Evolutionary conservation across 2,888 invertebrate species (phyloP), one percentile per base, ranked within the genome.

Genomic region (Trissonchulus sp.): DNA sequence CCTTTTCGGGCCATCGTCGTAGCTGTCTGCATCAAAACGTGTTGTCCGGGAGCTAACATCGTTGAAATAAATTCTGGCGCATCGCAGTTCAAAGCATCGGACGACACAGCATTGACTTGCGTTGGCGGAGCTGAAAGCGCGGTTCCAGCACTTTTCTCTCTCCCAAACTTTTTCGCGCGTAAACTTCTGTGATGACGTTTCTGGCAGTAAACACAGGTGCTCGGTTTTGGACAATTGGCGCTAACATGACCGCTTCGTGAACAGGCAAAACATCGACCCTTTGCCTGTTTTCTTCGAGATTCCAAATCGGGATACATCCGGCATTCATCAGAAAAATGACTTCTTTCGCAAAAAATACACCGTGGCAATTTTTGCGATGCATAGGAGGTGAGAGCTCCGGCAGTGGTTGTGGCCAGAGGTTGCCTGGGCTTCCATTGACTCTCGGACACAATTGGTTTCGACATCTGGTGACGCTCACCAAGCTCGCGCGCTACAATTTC

Each of bases 301-400:
- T 34, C 37, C 15, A 69, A n/a, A 69, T 69, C 71, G 35, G 71
- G 35, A 34, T 31, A 69, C 28, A 8, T 2, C n/a, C 36, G 23
- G n/a, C 71, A 69, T 34, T 69, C 36, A 36, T 69, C 71, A 18
- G 71, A 35, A 69, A 69, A 69, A 36, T 69, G 71, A 36, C 71
- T 37, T 33, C n/a, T 37, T 8, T 37, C 15, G n/a, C 71, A 69
- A 36, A 69, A 34, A 3, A 28, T 23, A 36, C 71, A 69, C n/a
- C 35, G 71, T 69, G 71, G 34, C 15, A n/a, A 35, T 15, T 23
- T 31, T 3, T 23, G 8, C 33, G 35, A 18, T 3, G 8, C 34
- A 35, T 34, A n/a, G 8, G 35, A 3, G n/a, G 28, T 2, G 2
- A 69, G n/a, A n/a, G n/a, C 28, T 3, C 35, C 34, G 15, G 31